phyloP scores from a whole-genome alignment of 1,140 invertebrate species.

The Drosophila persimilis region DNA sequence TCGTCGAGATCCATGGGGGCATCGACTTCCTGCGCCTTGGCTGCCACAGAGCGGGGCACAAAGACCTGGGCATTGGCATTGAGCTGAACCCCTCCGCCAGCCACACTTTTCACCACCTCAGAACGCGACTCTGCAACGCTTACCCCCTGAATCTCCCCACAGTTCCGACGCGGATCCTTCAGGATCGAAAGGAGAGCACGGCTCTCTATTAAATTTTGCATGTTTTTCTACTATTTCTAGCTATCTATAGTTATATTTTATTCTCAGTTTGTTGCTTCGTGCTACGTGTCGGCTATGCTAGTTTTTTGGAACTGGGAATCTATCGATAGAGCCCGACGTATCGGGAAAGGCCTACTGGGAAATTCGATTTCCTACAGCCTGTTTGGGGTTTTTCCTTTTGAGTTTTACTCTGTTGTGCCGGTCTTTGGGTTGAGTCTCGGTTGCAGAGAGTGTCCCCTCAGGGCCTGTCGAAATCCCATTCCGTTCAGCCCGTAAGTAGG shows the following conservation, averaged over 20 bases:
- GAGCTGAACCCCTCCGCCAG: neutral
- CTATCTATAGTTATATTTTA: neutral
- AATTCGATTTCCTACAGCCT: neutral
- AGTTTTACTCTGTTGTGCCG: no score
- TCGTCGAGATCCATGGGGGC: neutral
- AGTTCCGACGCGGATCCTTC: conserved; percentile 9
- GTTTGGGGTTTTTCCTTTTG: no score
- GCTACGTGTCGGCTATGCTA: conserved; percentile 23
- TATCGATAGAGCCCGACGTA: neutral
- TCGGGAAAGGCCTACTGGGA: neutral
- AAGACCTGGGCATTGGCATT: conserved; percentile 42
- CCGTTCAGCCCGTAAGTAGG: no score
- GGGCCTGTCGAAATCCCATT: no score
- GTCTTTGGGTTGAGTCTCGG: no score
- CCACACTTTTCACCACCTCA: neutral
- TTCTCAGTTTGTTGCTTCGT: neutral
- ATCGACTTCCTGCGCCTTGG: neutral
- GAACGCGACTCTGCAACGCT: no score
- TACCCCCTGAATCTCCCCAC: neutral
- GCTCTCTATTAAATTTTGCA: conserved; percentile 48
- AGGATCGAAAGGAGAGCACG: conserved; percentile 16
- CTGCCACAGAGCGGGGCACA: conserved; percentile 24
- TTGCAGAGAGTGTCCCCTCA: no score
- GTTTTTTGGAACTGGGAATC: neutral
- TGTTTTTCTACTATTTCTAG: neutral